Percentiles rank a stretch among this genome's conserved stretches.
Conservation (phyloP, 2,797 vertebrate genomes). For the Chromobotia macracanthus region DNA sequence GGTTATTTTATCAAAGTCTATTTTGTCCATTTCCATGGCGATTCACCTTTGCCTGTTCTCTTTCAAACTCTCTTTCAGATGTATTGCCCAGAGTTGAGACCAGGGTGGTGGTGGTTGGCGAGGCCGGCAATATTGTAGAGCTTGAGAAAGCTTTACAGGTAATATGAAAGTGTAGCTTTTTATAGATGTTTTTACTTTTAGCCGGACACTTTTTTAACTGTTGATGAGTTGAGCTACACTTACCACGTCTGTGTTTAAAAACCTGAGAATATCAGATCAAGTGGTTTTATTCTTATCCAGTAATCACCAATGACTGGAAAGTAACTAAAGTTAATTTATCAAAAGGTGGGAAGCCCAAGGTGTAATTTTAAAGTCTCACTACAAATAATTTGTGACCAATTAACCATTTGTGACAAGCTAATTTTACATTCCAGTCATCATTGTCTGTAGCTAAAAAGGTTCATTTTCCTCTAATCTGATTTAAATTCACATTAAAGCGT, state of each 20-base stretch:
- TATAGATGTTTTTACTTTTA: background rate
- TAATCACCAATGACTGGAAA: background rate
- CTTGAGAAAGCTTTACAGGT: constrained; percentile 92
- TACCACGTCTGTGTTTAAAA: background rate
- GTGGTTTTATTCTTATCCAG: background rate
- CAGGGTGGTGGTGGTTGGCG: constrained; percentile 88
- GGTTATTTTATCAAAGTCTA: constrained; percentile 15
- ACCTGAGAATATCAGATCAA: no score
- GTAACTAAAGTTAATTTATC: background rate
- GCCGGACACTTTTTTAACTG: background rate
- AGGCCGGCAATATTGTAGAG: constrained; percentile 77
- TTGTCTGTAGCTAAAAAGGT: background rate
- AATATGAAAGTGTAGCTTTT: background rate
- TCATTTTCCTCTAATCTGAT: constrained; percentile 8
- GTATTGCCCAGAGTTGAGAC: constrained; percentile 90
- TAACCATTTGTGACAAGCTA: background rate
- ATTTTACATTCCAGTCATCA: background rate
- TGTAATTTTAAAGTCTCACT: background rate
- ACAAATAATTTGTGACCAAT: background rate
- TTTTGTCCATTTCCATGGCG: constrained; percentile 46
- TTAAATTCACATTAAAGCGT: background rate
- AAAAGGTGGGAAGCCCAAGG: background rate
- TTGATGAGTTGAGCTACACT: background rate
- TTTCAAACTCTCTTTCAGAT: constrained; percentile 72
- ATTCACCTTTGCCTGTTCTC: constrained; percentile 32